Percentiles rank a stretch among this genome's conserved stretches.
phyloP scores from a whole-genome alignment of 2,113 vertebrate genomes.

The Tenebrosternarchus preto region DNA sequence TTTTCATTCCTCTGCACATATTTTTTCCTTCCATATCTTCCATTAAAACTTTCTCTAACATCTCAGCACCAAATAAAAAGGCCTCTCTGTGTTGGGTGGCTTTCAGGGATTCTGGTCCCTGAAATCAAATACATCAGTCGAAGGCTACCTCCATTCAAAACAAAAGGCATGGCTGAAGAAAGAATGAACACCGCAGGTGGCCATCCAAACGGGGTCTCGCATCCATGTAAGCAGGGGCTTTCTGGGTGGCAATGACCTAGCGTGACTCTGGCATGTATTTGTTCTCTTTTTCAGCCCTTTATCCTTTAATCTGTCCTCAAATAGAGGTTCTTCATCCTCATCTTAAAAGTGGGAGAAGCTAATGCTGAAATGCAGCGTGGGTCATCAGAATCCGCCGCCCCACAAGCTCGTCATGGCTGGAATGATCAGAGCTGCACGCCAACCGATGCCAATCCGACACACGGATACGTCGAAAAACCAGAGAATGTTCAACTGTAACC shows the following conservation, averaged over 20 bases:
- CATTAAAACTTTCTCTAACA: conserved; percentile 40
- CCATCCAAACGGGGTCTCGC: conserved; percentile 69
- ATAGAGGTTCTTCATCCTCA: neutral
- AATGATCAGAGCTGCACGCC: too few species aligned
- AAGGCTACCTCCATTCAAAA: conserved; percentile 56
- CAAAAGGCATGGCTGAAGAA: conserved; percentile 61
- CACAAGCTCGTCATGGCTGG: too few species aligned
- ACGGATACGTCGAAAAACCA: neutral
- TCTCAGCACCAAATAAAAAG: conserved; percentile 31
- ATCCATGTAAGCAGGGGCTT: conserved; percentile 65
- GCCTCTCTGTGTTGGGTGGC: conserved; percentile 8
- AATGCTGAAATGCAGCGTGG: neutral
- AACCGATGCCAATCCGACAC: neutral
- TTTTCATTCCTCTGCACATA: neutral
- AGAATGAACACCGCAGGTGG: conserved; percentile 64
- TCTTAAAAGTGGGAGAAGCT: neutral
- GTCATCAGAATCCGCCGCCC: too few species aligned
- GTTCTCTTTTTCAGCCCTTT: neutral
- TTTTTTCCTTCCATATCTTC: conserved; percentile 30
- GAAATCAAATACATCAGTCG: conserved; percentile 42
- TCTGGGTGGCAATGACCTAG: conserved; percentile 39
- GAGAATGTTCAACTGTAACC: neutral
- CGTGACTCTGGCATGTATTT: conserved; percentile 8
- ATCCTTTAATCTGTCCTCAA: neutral
- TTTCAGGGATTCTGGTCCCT: conserved; percentile 1